These are phyloP conservation scores for Drosophila littoralis DNA, from an alignment of 1,140 invertebrate species.

Conservation along the genomic window DNA sequence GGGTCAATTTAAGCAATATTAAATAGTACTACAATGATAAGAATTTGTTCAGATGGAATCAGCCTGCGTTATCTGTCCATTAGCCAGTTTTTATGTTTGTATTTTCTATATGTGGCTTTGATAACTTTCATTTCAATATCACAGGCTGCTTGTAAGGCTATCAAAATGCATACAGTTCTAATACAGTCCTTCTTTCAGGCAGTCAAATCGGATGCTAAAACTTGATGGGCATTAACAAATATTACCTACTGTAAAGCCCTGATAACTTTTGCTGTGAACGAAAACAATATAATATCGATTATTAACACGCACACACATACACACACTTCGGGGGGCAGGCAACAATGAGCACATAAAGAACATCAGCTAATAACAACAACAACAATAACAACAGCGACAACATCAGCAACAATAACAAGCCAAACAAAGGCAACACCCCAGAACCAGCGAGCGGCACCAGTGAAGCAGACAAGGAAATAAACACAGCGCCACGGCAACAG, in stretches of 20 bases:
- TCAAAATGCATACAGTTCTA: not conserved
- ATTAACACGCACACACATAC: conserved; percentile 61
- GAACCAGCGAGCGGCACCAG: conserved; percentile 20
- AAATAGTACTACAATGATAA: too few relatives aligned
- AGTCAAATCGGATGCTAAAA: conserved; percentile 13
- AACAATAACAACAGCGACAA: conserved; percentile 13
- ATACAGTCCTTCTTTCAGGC: not conserved
- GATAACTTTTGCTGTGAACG: conserved; percentile 67
- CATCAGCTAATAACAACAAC: conserved; percentile 26
- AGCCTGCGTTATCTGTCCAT: too few relatives aligned
- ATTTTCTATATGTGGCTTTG: too few relatives aligned
- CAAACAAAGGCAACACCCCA: conserved; percentile 21
- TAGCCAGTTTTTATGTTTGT: too few relatives aligned
- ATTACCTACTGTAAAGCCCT: conserved; percentile 47
- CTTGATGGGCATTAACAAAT: conserved; percentile 5
- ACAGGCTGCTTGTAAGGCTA: not conserved
- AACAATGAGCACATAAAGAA: conserved; percentile 37
- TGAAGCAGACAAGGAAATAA: conserved; percentile 66
- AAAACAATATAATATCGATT: conserved; percentile 83
- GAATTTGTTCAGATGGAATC: too few relatives aligned
- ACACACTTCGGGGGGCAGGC: conserved; percentile 20
- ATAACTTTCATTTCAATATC: too few relatives aligned
- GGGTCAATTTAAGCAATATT: too few relatives aligned
- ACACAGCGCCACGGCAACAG: conserved; percentile 67
- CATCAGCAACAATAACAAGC: conserved; percentile 6